A percentile compares a stretch with the other conserved stretches of the same genome.
phyloP scores from a whole-genome alignment of 2,113 vertebrate genomes.

The Psettodes erumei region DNA sequence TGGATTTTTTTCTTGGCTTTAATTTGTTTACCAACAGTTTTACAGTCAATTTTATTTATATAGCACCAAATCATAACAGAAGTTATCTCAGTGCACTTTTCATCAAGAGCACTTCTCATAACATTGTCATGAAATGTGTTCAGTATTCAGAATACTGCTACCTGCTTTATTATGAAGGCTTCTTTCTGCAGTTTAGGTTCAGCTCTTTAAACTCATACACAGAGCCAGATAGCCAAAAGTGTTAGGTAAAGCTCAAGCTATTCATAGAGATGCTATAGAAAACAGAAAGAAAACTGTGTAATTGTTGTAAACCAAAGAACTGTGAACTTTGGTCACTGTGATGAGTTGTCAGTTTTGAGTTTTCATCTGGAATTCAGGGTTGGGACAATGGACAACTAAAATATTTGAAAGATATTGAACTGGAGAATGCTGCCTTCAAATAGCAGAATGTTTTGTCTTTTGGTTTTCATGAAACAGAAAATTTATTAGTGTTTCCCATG shows the following conservation, averaged over 20 bases:
- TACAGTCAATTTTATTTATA: too few relatives aligned
- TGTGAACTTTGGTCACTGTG: too few relatives aligned
- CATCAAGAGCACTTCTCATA: too few relatives aligned
- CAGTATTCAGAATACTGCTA: neutral
- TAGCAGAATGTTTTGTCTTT: neutral
- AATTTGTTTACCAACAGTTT: neutral
- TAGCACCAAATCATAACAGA: too few relatives aligned
- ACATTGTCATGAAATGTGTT: neutral
- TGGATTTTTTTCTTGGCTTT: neutral
- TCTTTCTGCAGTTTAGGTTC: neutral
- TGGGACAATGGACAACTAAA: neutral
- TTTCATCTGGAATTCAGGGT: neutral
- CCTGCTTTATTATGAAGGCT: neutral
- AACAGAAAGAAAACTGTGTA: too few relatives aligned
- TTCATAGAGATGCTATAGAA: neutral
- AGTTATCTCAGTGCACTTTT: too few relatives aligned
- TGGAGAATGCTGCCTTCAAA: neutral
- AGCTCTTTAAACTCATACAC: neutral
- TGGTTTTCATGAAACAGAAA: neutral
- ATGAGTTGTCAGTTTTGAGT: neutral
- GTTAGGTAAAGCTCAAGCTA: neutral
- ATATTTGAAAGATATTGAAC: neutral
- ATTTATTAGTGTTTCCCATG: constrained; percentile 19
- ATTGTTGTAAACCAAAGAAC: neutral
- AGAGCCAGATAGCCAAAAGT: neutral